These are phyloP conservation scores for Coremacera marginata DNA, from an alignment of 2,888 invertebrate genomes.

Conservation along the genomic window DNA sequence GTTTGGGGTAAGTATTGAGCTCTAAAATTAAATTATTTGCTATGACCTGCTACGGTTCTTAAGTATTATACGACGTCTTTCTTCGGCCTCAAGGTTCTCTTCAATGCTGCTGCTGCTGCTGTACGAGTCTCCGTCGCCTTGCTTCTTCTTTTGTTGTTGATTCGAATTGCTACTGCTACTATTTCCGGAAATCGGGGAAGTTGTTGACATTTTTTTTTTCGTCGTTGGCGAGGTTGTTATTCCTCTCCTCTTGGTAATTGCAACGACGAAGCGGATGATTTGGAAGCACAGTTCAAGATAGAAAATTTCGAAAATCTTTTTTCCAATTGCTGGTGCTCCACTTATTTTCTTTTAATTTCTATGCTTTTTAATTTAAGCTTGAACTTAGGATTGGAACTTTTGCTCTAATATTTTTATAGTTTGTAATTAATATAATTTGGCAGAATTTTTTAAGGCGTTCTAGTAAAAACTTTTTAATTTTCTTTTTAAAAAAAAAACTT, in stretches of 20 bases:
- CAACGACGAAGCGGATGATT: conserved; percentile 33
- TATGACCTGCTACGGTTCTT: conserved; percentile 79
- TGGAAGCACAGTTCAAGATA: conserved; percentile 22
- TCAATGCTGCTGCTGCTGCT: conserved; percentile 87
- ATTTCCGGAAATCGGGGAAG: conserved; percentile 62
- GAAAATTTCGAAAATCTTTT: conserved; percentile 18
- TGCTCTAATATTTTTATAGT: background rate
- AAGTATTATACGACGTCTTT: conserved; percentile 75
- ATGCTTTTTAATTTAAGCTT: no score
- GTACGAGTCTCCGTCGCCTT: conserved; percentile 56
- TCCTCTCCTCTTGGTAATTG: conserved; percentile 31
- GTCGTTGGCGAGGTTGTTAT: conserved; percentile 23
- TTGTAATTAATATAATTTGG: conserved; percentile 17
- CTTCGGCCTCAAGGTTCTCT: conserved; percentile 83
- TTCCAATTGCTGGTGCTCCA: conserved; percentile 43
- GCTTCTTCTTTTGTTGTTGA: conserved; percentile 53
- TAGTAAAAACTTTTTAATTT: conserved; percentile 32
- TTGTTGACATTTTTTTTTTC: conserved; percentile 61
- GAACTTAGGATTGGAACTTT: background rate
- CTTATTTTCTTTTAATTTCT: background rate
- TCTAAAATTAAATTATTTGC: background rate
- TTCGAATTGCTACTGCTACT: conserved; percentile 56
- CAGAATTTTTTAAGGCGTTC: conserved; percentile 27
- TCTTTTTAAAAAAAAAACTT: conserved; percentile 27
- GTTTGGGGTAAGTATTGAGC: background rate